Evolutionary conservation across 2,113 vertebrate genomes (phyloP).

Genomic region (Morone chrysops): DNA sequence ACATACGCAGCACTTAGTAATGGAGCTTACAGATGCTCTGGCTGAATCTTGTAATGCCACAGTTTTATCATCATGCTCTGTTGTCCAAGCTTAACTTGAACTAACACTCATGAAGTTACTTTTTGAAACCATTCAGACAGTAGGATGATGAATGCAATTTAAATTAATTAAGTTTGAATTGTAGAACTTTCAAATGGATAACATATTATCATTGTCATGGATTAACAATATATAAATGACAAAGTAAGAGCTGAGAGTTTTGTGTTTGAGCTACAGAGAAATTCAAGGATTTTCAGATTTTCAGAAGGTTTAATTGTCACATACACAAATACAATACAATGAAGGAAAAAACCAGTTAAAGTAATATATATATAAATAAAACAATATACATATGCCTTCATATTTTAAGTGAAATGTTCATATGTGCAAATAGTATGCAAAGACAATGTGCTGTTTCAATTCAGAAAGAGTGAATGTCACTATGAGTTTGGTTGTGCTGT

Average conservation of each 20-base stretch:
- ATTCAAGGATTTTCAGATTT: too few relatives aligned
- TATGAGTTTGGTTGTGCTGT: neutral
- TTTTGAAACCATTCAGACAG: neutral
- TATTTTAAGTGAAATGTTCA: neutral
- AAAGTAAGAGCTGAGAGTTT: neutral
- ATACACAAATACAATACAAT: neutral
- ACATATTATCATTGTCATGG: neutral
- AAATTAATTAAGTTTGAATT: too few relatives aligned
- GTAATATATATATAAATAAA: too few relatives aligned
- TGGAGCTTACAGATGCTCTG: conserved; percentile 37
- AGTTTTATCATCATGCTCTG: neutral
- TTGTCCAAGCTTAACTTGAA: neutral
- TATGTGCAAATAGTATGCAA: neutral
- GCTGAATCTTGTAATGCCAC: conserved; percentile 9
- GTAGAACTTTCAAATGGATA: neutral
- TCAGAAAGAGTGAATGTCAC: neutral
- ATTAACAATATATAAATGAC: neutral
- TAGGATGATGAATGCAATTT: neutral
- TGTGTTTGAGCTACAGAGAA: too few relatives aligned
- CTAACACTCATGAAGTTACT: neutral
- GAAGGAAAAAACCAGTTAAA: neutral
- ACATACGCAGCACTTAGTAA: conserved; percentile 48
- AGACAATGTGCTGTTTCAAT: neutral
- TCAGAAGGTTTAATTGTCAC: neutral
- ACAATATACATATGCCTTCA: too few relatives aligned